Conservation (phyloP, 2,888 invertebrate genomes). For the Drosophila melanosoma region DNA sequence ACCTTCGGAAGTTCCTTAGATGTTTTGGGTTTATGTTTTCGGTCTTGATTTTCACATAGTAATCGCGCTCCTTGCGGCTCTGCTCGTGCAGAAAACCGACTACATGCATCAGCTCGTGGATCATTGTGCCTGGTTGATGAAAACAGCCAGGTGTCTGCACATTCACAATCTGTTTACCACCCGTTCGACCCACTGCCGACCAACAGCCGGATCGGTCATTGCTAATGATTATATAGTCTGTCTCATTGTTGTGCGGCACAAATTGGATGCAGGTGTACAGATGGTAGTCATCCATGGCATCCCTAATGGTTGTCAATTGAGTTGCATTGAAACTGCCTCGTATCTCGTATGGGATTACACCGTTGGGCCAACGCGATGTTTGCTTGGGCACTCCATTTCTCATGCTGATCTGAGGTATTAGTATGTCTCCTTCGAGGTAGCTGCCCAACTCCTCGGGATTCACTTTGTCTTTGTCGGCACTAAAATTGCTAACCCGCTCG, state of each 20-base stretch:
- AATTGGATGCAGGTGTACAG: conserved; percentile 91
- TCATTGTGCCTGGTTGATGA: conserved; percentile 88
- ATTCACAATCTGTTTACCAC: conserved; percentile 88
- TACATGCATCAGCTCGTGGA: conserved; percentile 92
- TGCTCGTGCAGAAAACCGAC: conserved; percentile 93
- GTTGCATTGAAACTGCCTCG: conserved; percentile 87
- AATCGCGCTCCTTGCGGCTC: conserved; percentile 91
- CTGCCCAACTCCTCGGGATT: conserved; percentile 93
- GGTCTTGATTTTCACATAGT: conserved; percentile 88
- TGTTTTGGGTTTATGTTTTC: conserved; percentile 88
- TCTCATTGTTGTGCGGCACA: conserved; percentile 87
- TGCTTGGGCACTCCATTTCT: conserved; percentile 88
- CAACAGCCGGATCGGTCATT: conserved; percentile 91
- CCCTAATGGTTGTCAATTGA: conserved; percentile 87
- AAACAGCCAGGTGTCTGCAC: conserved; percentile 91
- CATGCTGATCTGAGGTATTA: conserved; percentile 86
- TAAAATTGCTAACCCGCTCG: conserved; percentile 74
- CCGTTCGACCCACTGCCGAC: conserved; percentile 91
- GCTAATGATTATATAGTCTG: conserved; percentile 89
- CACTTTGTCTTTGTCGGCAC: conserved; percentile 73
- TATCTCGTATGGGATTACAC: conserved; percentile 89
- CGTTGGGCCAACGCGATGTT: conserved; percentile 88
- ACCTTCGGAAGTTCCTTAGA: conserved; percentile 90
- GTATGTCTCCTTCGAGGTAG: conserved; percentile 92
- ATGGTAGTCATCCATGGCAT: conserved; percentile 91